Conservation (phyloP, 1,140 invertebrate genomes). For the Saccostrea cuccullata region DNA sequence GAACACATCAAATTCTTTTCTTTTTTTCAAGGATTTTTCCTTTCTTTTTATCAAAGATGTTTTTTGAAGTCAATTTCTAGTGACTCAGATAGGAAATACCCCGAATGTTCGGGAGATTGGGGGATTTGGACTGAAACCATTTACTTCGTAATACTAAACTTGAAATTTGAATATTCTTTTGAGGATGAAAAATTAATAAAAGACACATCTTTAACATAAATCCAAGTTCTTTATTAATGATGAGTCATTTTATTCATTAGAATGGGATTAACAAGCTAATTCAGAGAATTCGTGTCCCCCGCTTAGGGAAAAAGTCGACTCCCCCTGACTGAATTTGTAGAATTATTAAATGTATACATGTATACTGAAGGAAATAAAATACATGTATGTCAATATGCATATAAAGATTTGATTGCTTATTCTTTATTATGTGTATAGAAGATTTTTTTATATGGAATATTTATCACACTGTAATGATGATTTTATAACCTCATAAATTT, state of each 20-base stretch:
- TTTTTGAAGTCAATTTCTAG: background rate
- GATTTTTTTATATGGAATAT: no score
- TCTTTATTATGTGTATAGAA: no score
- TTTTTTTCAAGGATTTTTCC: background rate
- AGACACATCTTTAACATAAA: background rate
- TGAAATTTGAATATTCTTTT: conserved; percentile 18
- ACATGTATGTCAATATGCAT: no score
- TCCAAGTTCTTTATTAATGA: background rate
- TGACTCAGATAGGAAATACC: background rate
- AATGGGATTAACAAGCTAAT: background rate
- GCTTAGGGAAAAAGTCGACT: no score
- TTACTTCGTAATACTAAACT: background rate
- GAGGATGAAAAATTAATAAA: no score
- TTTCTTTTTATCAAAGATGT: background rate
- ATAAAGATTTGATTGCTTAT: no score
- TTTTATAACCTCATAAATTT: no score
- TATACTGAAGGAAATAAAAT: no score
- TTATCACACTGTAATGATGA: no score
- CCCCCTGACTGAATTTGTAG: no score
- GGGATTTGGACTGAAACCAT: background rate
- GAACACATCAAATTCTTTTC: background rate
- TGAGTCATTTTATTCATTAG: background rate
- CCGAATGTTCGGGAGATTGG: background rate
- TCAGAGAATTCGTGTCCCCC: no score
- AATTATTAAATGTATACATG: no score